A percentile compares a stretch with the other conserved stretches of the same genome.
phyloP scores from a whole-genome alignment of 2,797 vertebrate species.

The Paramormyrops hopkinsi region DNA sequence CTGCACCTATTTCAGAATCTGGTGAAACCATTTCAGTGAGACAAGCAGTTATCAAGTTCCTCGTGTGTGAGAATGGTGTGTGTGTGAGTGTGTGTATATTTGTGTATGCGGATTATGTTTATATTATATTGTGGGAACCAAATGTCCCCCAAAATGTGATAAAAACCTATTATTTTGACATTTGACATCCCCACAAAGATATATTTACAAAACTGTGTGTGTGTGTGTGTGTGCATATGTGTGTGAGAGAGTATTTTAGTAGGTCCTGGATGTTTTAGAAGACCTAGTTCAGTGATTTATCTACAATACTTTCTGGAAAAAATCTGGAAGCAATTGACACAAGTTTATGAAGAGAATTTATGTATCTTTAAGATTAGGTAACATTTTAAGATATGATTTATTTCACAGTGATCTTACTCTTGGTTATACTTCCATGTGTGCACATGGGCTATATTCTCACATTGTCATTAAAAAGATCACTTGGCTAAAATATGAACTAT shows the following conservation, averaged over 20 bases:
- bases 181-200: not conserved
- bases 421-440: not conserved
- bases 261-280: not conserved
- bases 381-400: not conserved
- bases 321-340: not conserved
- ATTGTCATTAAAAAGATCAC: not conserved
- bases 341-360: not conserved
- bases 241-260: not conserved
- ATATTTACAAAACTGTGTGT: not conserved
- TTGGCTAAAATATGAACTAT: conserved; percentile 14
- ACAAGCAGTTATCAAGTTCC: not conserved
- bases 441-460: not conserved
- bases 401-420: not conserved
- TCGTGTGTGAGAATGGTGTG: not conserved
- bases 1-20: not conserved
- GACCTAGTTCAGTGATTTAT: not conserved
- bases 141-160: not conserved
- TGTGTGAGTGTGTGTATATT: too few species aligned
- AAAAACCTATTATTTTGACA: not conserved
- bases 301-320: not conserved
- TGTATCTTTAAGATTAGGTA: not conserved
- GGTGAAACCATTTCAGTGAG: not conserved
- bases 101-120: not conserved
- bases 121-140: not conserved
- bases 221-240: not conserved